Percentiles rank a stretch among this genome's conserved stretches.
Conservation (phyloP, 2,113 vertebrate species). For the Trichechus manatus region DNA sequence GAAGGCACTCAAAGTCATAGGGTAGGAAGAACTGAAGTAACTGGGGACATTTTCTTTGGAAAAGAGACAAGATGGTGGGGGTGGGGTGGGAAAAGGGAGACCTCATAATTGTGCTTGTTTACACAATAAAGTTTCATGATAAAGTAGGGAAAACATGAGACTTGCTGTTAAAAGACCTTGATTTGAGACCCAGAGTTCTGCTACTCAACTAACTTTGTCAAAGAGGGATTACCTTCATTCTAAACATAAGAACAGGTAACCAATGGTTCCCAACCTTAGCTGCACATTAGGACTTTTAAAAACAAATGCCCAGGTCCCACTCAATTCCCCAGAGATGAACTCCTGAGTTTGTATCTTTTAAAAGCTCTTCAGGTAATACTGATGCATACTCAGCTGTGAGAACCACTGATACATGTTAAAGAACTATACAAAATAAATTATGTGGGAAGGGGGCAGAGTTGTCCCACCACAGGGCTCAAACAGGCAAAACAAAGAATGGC, state of each 20-base stretch:
- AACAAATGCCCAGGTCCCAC: neutral
- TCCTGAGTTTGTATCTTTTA: neutral
- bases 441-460: neutral
- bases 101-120: neutral
- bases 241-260: neutral
- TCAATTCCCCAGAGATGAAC: neutral
- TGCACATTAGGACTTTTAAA: neutral
- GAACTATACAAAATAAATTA: neutral
- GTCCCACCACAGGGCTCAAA: neutral
- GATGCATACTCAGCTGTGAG: neutral
- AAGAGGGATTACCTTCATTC: neutral
- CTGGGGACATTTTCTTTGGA: neutral
- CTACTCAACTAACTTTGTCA: neutral
- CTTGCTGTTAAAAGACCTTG: neutral
- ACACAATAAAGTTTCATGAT: neutral
- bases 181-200: neutral
- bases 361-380: neutral
- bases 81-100: neutral
- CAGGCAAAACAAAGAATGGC: neutral
- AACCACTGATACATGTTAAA: neutral
- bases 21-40: neutral
- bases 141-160: neutral
- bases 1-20: neutral
- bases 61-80: rapidly evolving
- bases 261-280: neutral